phyloP scores from a whole-genome alignment of 2,797 vertebrate species.

The Spheniscus humboldti region DNA sequence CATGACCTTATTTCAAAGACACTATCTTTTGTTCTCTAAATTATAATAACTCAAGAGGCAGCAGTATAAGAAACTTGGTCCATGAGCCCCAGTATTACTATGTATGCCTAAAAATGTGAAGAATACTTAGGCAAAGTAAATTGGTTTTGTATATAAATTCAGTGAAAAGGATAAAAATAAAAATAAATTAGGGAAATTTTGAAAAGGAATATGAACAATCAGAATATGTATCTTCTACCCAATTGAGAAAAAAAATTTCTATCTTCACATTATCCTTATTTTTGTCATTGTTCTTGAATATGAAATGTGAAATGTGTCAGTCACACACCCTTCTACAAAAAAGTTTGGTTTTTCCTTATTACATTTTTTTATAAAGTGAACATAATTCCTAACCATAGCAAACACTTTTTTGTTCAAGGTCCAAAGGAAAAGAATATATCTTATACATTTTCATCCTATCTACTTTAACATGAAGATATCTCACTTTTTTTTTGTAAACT shows the following conservation, averaged over 20 bases:
- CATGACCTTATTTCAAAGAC: neutral
- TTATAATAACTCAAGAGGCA: neutral
- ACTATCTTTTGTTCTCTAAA: neutral
- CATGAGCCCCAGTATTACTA: neutral
- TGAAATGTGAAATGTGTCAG: neutral
- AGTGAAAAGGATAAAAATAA: neutral
- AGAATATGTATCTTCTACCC: neutral
- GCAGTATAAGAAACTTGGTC: neutral
- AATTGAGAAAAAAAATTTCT: neutral
- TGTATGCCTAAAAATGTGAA: neutral
- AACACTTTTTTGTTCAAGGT: neutral
- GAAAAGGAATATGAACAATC: neutral
- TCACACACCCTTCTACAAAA: fast-evolving
- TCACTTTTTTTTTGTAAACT: neutral
- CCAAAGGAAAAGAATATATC: neutral
- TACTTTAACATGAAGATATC: neutral
- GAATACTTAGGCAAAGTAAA: neutral
- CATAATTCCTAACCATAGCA: neutral
- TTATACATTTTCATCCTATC: neutral
- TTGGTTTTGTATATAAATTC: neutral
- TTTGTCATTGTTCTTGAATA: neutral
- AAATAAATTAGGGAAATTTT: neutral
- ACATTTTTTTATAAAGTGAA: neutral
- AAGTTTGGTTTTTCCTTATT: fast-evolving
- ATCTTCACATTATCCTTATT: neutral